A percentile compares a stretch with the other conserved stretches of the same genome.
Conservation (phyloP, 2,797 vertebrate species). For the Hybognathus amarus region DNA sequence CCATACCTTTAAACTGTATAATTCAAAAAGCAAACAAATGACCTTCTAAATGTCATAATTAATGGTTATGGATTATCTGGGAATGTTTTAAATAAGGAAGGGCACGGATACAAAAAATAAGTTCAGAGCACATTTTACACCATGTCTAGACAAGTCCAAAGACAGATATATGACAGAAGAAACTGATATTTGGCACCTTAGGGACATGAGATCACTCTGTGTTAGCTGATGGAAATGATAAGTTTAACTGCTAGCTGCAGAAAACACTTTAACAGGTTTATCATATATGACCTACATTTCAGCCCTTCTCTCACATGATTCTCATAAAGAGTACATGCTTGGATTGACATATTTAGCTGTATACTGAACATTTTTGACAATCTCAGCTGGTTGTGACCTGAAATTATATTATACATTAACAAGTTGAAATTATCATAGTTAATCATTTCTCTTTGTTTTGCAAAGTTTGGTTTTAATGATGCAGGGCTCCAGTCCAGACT, state of each 20-base stretch:
- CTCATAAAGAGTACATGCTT: not conserved
- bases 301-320: conserved; percentile 1
- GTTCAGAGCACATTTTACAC: not conserved
- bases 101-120: not conserved
- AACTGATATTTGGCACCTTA: conserved; percentile 5
- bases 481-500: too few species aligned
- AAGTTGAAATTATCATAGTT: conserved; percentile 37
- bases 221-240: not conserved
- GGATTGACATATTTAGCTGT: not conserved
- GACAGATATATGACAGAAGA: conserved; percentile 20
- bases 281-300: not conserved
- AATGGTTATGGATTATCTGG: conserved; percentile 12
- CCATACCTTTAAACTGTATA: not conserved
- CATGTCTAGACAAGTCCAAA: conserved; percentile 38
- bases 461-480: conserved; percentile 32
- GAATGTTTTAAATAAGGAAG: conserved; percentile 34
- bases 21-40: conserved; percentile 1
- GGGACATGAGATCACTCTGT: not conserved
- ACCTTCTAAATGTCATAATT: not conserved
- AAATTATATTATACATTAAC: conserved; percentile 32
- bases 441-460: conserved; percentile 43
- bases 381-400: conserved; percentile 9
- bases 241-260: conserved; percentile 8
- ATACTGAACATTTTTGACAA: conserved; percentile 10
- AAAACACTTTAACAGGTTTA: conserved; percentile 13